Conservation (phyloP, 1,140 invertebrate genomes). For the Dendrolimus punctatus region DNA sequence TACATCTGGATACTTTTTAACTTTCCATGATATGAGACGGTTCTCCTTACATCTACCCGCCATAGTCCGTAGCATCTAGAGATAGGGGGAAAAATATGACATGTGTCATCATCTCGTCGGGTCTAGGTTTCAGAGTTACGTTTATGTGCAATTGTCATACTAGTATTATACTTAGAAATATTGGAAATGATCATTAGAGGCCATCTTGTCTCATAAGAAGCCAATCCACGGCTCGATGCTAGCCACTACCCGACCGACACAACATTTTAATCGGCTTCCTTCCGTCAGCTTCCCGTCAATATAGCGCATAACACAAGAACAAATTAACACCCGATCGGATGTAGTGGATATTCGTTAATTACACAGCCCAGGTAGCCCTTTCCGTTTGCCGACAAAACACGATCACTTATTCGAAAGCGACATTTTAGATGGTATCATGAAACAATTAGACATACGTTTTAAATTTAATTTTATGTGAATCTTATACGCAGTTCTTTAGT, state of each 20-base stretch:
- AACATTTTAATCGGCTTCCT: slow-evolving; percentile 30
- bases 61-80: too few relatives aligned
- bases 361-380: slow-evolving; percentile 14
- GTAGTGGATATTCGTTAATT: slow-evolving; percentile 27
- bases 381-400: slow-evolving; percentile 13
- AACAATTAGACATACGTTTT: background rate
- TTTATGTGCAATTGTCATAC: too few relatives aligned
- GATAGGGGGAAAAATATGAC: too few relatives aligned
- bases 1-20: too few relatives aligned
- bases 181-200: background rate
- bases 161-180: too few relatives aligned
- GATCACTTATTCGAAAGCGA: background rate
- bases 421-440: background rate
- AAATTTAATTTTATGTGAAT: too few relatives aligned
- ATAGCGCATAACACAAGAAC: slow-evolving; percentile 25
- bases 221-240: slow-evolving; percentile 7
- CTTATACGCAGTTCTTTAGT: background rate
- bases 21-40: too few relatives aligned
- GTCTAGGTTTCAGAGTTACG: too few relatives aligned
- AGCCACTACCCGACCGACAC: slow-evolving; percentile 22
- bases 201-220: slow-evolving; percentile 8
- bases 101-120: too few relatives aligned
- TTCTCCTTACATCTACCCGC: too few relatives aligned
- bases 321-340: slow-evolving; percentile 27
- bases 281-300: slow-evolving; percentile 25